Evolutionary conservation across 2,113 vertebrate species (phyloP), one percentile per base, ranked within the genome.

Genomic region (Euleptes europaea): DNA sequence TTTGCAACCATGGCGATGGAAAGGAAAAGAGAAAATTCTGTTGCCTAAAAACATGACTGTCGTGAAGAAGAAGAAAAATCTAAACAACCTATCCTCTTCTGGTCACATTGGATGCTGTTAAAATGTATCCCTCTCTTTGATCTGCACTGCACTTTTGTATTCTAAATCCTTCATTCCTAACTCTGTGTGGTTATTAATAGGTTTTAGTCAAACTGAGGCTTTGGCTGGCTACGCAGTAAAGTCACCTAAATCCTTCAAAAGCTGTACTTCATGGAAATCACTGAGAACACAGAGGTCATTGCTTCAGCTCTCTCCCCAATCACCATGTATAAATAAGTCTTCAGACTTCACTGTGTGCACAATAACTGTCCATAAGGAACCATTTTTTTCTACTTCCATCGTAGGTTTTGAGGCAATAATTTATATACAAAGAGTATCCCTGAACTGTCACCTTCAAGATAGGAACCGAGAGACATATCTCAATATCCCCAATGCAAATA

Each of bases 181-280:
- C 57, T 83, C n/a, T 77, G 13, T 77, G 40, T 42, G 49, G 57
- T 82, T 78, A 65, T 54, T 87, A 83, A 83, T 65, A 70, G 49
- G 72, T 72, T 78, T 87, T 65, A 78, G n/a, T 63, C 66, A 72
- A 78, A 77, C 33, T 35, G n/a, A 72, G 49, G 44, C 42, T 83
- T 78, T 83, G 51, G 65, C 67, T 83, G 42, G 49, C 10, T 60
- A 26, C 78, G 49, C 73, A 78, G 44, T 86, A 54, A 86, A 77
- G 63, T 77, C 63, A 82, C 35, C 65, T 71, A 57, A 85, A 77
- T 57, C 54, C 51, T 35, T 69, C 73, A 77, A 77, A 86, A 74
- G 65, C 73, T 82, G 40, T 72, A 83, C 66, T 83, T 83, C 80
- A 78, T 71, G 54, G 86, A 72, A 65, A 87, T 87, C 49, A 71